A percentile compares a stretch with the other conserved stretches of the same genome.
These are phyloP conservation scores for Vombatus ursinus DNA, from an alignment of 2,113 vertebrate genomes.

Conservation along the genomic window DNA sequence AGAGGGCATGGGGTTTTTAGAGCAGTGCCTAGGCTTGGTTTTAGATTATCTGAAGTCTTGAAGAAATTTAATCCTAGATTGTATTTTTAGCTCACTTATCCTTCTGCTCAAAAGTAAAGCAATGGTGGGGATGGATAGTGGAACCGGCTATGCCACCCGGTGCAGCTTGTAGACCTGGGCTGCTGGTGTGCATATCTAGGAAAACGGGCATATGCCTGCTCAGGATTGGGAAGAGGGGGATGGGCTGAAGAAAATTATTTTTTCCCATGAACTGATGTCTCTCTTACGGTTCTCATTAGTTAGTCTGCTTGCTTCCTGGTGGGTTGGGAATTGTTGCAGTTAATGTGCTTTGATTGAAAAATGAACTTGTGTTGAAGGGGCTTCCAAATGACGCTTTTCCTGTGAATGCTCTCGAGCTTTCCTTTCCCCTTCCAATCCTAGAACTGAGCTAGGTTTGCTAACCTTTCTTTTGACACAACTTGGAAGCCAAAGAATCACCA, in stretches of 20 bases:
- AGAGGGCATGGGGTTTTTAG: background rate
- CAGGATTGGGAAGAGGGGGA: slow-evolving; percentile 10
- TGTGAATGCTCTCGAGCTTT: background rate
- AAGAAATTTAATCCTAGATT: background rate
- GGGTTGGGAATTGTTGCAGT: slow-evolving; percentile 34
- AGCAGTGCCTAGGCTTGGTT: background rate
- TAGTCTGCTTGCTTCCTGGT: slow-evolving; percentile 49
- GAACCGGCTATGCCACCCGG: background rate
- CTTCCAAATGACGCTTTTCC: slow-evolving; percentile 11
- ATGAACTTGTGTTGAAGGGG: slow-evolving; percentile 39
- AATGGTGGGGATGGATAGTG: rapidly evolving
- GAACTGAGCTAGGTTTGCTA: background rate
- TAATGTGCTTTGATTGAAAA: slow-evolving; percentile 51
- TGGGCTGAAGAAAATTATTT: background rate
- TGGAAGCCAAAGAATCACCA: background rate
- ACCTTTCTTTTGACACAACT: background rate
- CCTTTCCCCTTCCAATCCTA: background rate
- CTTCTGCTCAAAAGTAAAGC: rapidly evolving
- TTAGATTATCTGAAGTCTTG: background rate
- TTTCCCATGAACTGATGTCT: background rate
- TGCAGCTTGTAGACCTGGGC: background rate
- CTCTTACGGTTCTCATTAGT: slow-evolving; percentile 27
- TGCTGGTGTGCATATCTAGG: background rate
- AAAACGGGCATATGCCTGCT: background rate
- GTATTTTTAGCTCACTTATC: background rate